Evolutionary conservation across 2,888 invertebrate species (phyloP).

Genomic region (Nymphalis urticae): DNA sequence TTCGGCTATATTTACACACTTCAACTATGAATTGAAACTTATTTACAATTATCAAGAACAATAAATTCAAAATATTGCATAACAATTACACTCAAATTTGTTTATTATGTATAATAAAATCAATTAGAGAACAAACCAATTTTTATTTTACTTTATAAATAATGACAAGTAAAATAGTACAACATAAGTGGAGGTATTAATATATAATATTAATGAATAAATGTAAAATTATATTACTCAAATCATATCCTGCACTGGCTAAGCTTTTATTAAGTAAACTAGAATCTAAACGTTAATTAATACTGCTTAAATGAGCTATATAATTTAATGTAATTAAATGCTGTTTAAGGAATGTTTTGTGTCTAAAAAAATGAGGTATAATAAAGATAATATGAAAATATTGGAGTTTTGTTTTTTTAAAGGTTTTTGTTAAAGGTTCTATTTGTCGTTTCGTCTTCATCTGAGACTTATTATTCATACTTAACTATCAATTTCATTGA

Average conservation of each 20-base stretch:
- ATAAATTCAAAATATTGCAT: background rate
- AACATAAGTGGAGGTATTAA: too few relatives aligned
- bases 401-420: background rate
- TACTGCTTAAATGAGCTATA: too few relatives aligned
- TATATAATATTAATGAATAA: too few relatives aligned
- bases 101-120: too few relatives aligned
- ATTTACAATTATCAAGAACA: background rate
- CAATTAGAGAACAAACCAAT: too few relatives aligned
- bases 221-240: background rate
- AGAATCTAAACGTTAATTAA: background rate
- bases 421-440: too few relatives aligned
- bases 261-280: background rate
- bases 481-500: too few relatives aligned
- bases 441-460: too few relatives aligned
- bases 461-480: too few relatives aligned
- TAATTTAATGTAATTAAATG: conserved; percentile 7
- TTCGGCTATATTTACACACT: background rate
- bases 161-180: too few relatives aligned
- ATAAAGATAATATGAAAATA: background rate
- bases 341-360: conserved; percentile 1
- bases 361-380: background rate
- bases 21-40: background rate
- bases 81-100: too few relatives aligned
- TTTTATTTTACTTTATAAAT: too few relatives aligned
- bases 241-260: background rate